phyloP scores from a whole-genome alignment of 2,888 invertebrate species.

The Boloria selene region DNA sequence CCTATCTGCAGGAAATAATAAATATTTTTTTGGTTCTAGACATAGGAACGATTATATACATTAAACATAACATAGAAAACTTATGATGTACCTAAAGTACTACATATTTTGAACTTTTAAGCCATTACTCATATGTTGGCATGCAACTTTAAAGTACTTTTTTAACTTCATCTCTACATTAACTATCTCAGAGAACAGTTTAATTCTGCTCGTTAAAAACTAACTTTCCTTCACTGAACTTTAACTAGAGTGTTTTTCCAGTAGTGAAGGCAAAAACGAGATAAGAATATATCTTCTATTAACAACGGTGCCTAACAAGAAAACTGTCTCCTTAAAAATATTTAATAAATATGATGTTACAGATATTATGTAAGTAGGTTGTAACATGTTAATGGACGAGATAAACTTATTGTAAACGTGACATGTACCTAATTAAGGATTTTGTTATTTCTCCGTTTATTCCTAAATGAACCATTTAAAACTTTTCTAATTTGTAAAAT shows the following conservation, averaged over 20 bases:
- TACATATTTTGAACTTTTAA: background rate
- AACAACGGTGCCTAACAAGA: background rate
- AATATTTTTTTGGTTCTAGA: constrained; percentile 4
- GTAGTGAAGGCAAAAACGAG: constrained; percentile 1
- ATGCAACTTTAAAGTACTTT: constrained; percentile 7
- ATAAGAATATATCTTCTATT: background rate
- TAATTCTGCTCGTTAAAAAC: constrained; percentile 18
- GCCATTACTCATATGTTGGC: background rate
- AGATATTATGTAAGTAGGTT: no score
- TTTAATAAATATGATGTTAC: no score
- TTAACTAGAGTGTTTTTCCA: constrained; percentile 3
- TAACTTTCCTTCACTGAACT: constrained; percentile 7
- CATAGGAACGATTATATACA: background rate
- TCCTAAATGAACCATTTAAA: constrained; percentile 44
- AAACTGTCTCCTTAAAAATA: no score
- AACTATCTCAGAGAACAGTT: constrained; percentile 15
- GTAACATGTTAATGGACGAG: no score
- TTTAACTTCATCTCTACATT: constrained; percentile 15
- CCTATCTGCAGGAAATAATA: background rate
- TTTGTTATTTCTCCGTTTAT: constrained; percentile 22
- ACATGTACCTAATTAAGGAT: background rate
- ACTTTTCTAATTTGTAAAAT: constrained; percentile 54
- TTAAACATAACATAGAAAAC: background rate
- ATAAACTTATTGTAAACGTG: no score
- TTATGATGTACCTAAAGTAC: background rate